phyloP scores from a whole-genome alignment of 2,113 vertebrate species.

The Atractosteus spatula region DNA sequence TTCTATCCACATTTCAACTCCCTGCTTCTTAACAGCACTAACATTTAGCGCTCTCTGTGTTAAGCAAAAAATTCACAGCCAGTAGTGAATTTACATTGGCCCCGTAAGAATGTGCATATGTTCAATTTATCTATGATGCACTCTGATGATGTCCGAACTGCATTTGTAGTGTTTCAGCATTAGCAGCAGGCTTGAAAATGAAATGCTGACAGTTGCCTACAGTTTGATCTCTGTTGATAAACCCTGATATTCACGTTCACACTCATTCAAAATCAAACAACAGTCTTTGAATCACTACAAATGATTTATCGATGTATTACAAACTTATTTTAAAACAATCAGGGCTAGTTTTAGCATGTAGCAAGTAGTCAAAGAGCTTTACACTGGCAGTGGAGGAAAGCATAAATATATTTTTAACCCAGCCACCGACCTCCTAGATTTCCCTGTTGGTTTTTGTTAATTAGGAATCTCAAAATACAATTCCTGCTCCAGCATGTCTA shows the following conservation, averaged over 20 bases:
- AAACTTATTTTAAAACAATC: not conserved
- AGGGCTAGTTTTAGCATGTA: conserved; percentile 44
- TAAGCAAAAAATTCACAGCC: not conserved
- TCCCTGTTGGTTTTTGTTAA: conserved; percentile 58
- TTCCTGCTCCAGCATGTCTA: conserved; percentile 61
- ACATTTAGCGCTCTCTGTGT: too few species aligned
- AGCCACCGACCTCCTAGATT: conserved; percentile 37
- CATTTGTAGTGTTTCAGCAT: not conserved
- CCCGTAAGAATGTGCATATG: not conserved
- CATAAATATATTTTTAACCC: conserved; percentile 48
- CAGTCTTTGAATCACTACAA: not conserved
- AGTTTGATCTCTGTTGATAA: conserved; percentile 3
- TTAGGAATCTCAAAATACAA: conserved; percentile 51
- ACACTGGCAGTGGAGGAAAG: conserved; percentile 36
- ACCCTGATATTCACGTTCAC: conserved; percentile 1
- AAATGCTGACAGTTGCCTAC: not conserved
- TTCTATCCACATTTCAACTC: too few species aligned
- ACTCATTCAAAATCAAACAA: not conserved
- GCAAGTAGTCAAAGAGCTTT: conserved; percentile 43
- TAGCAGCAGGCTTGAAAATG: not conserved
- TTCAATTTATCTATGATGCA: not conserved
- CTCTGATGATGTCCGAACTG: conserved; percentile 8
- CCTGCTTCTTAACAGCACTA: too few species aligned
- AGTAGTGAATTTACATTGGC: not conserved
- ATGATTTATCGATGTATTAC: not conserved